These are phyloP conservation scores for Papilio helenus DNA, from an alignment of 1,140 invertebrate species.

Conservation along the genomic window DNA sequence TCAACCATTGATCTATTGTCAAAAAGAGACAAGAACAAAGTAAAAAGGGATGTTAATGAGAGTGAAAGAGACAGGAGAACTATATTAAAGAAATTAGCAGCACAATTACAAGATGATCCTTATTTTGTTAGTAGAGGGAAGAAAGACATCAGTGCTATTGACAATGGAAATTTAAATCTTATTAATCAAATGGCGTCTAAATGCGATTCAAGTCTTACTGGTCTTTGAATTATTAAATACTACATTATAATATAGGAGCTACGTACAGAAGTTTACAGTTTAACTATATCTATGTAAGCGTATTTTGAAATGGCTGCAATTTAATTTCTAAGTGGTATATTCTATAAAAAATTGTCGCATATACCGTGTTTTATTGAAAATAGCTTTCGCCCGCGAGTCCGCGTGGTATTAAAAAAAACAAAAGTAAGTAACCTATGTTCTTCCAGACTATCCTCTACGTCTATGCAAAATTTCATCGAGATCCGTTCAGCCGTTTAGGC, in stretches of 20 bases:
- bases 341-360: constrained; percentile 19
- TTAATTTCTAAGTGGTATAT: neutral
- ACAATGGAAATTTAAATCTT: constrained; percentile 57
- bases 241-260: neutral
- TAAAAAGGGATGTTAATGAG: constrained; percentile 63
- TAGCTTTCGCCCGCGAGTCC: too few relatives aligned
- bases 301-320: neutral
- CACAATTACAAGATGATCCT: constrained; percentile 73
- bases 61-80: constrained; percentile 70
- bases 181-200: constrained; percentile 59
- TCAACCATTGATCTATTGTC: constrained; percentile 61
- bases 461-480: too few relatives aligned
- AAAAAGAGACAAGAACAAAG: constrained; percentile 54
- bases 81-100: constrained; percentile 71
- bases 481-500: too few relatives aligned
- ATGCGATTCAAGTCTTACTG: constrained; percentile 54
- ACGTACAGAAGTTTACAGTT: constrained; percentile 25
- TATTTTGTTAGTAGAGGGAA: constrained; percentile 78
- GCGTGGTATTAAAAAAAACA: too few relatives aligned
- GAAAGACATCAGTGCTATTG: constrained; percentile 52
- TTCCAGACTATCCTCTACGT: too few relatives aligned
- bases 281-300: neutral
- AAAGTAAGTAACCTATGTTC: too few relatives aligned
- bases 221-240: neutral
- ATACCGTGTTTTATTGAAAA: neutral